Percentiles rank a stretch among this genome's conserved stretches.
These are phyloP conservation scores for Morphnarchus princeps DNA, from an alignment of 2,113 vertebrate genomes.

Conservation along the genomic window DNA sequence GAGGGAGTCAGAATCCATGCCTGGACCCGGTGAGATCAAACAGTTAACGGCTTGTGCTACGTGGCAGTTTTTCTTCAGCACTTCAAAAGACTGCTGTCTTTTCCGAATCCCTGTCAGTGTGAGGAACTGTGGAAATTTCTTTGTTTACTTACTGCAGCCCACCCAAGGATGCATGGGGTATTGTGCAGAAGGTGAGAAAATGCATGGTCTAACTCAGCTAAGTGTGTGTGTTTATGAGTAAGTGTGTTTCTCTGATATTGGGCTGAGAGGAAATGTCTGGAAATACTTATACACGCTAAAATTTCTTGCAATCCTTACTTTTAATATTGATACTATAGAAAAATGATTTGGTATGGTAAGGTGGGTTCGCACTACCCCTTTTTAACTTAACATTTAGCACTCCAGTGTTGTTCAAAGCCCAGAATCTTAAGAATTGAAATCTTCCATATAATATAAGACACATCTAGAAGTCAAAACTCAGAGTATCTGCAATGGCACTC, in stretches of 20 bases:
- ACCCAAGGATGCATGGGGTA: conserved; percentile 93
- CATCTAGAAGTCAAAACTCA: neutral
- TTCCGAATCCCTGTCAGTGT: conserved; percentile 87
- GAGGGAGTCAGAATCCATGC: conserved; percentile 79
- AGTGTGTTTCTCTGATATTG: neutral
- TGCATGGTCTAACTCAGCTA: neutral
- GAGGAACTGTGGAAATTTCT: conserved; percentile 87
- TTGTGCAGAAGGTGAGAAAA: conserved; percentile 84
- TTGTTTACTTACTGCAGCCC: conserved; percentile 88
- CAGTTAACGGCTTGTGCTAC: conserved; percentile 86
- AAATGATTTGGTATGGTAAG: neutral
- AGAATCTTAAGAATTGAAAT: neutral
- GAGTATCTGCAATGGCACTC: neutral
- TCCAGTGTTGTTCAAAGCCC: neutral
- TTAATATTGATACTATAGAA: neutral
- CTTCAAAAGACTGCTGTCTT: conserved; percentile 84
- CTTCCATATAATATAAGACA: neutral
- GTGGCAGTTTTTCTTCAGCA: conserved; percentile 83
- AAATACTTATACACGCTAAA: neutral
- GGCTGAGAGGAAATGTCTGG: neutral
- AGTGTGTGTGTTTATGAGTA: neutral
- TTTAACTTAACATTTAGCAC: neutral
- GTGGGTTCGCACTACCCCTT: neutral
- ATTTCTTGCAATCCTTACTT: neutral
- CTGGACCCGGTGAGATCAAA: conserved; percentile 76